These are phyloP conservation scores for Andricus quercusramuli DNA, from an alignment of 2,888 invertebrate genomes.

Conservation along the genomic window DNA sequence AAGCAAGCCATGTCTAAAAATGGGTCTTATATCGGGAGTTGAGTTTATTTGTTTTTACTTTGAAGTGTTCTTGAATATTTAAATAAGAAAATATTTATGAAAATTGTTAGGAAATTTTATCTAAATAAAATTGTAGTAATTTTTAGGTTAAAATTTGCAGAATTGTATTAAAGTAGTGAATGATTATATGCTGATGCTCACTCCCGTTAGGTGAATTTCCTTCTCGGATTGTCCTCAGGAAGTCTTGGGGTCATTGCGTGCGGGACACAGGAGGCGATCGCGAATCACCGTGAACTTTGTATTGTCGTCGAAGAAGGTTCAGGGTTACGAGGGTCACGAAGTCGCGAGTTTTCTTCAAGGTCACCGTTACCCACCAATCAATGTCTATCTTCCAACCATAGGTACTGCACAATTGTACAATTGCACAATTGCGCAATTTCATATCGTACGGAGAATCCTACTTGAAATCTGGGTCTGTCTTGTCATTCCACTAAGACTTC, in stretches of 20 bases:
- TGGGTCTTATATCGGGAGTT: too few relatives aligned
- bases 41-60: too few relatives aligned
- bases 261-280: constrained; percentile 64
- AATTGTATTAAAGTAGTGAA: constrained; percentile 18
- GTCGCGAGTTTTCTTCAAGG: constrained; percentile 63
- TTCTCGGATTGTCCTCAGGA: constrained; percentile 67
- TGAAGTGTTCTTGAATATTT: background rate
- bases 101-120: background rate
- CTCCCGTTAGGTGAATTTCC: constrained; percentile 70
- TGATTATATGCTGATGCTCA: constrained; percentile 14
- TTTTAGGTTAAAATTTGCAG: background rate
- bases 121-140: constrained; percentile 5
- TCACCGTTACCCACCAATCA: constrained; percentile 67
- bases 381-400: constrained; percentile 34
- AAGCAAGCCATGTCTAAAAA: too few relatives aligned
- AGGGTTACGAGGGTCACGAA: constrained; percentile 60
- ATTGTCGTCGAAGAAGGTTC: constrained; percentile 69
- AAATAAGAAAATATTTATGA: background rate
- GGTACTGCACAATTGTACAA: too few relatives aligned
- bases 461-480: too few relatives aligned
- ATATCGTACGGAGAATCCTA: too few relatives aligned
- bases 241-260: constrained; percentile 72
- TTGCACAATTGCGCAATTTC: too few relatives aligned
- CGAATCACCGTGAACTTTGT: constrained; percentile 62
- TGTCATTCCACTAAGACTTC: too few relatives aligned